Base-by-base conservation (phyloP, 2,113 vertebrate species). In the Coptodon bakossiorum region DNA sequence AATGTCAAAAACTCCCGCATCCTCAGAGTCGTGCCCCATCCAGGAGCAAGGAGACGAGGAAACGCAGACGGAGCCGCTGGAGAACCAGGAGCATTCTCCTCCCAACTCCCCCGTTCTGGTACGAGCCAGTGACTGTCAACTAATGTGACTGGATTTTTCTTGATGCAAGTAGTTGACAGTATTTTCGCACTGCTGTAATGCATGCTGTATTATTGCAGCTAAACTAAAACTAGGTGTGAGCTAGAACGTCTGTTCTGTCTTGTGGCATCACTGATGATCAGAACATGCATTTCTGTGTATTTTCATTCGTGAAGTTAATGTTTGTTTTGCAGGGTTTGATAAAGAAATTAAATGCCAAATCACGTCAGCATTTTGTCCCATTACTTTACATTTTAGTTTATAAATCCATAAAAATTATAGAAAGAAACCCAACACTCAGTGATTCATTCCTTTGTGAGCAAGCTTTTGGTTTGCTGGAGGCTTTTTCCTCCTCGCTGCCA, bases 31-130 rank as follows among this genome's bases (percentile, higher is more conserved):
- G 0, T 90, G 91, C 38, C 93, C 93, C 1, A 71, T 94, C 57
- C 93, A 96, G 81, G 93, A 94, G 85, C 91, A 94, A 61, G 94
- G 94, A 43, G 89, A 96, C 1, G 94, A 91, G 43, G 94, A 95
- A 40, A 90, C 93, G 2, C 93, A 94, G 88, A 93, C 93, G 0
- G 94, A 94, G 48, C 80, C 92, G 2, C 61, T 86, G 48, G 90
- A 94, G 7, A 86, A 94, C 12, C 88, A 89, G 54, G 94, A 95
- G 4, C 92, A 92, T 29, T 94, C 94, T 52, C 91, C 92, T 16
- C 90, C 91, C 2, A 87, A 71, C 63, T 96, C 95, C 2, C 94
- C 95, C 16, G 31, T 94, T 80, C 85, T 90, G 38, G 94, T 96
- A 87, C 0, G 89, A 87, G 52, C 84, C 59, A n/a, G 59, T 63